A percentile compares a stretch with the other conserved stretches of the same genome.
These are phyloP conservation scores for Gastrophryne carolinensis DNA, from an alignment of 2,797 vertebrate genomes.

Conservation along the genomic window DNA sequence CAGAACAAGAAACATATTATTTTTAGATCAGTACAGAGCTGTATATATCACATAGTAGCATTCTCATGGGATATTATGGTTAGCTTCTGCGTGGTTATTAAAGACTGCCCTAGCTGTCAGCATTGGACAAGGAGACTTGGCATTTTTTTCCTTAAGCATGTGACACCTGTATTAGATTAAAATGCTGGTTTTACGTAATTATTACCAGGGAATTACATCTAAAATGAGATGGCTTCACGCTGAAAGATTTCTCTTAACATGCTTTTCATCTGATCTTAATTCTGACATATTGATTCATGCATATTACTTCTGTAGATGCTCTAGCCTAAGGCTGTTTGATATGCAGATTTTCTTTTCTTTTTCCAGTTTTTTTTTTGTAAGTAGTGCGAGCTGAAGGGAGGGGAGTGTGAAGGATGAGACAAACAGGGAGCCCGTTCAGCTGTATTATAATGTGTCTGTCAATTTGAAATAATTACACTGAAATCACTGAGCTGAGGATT, in stretches of 20 bases:
- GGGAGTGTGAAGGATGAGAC: constrained; percentile 26
- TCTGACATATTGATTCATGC: constrained; percentile 46
- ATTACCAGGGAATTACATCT: constrained; percentile 27
- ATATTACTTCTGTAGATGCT: constrained; percentile 47
- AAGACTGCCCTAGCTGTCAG: no score
- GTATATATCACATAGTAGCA: not conserved
- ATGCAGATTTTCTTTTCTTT: constrained; percentile 42
- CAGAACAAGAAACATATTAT: not conserved
- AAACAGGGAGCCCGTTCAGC: constrained; percentile 41
- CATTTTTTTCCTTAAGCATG: constrained; percentile 1
- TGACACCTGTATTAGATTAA: not conserved
- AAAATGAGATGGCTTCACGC: constrained; percentile 7
- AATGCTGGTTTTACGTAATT: constrained; percentile 17
- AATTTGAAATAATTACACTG: constrained; percentile 53
- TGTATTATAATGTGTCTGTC: constrained; percentile 53
- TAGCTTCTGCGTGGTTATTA: no score
- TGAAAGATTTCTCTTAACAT: constrained; percentile 31
- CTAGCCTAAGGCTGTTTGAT: constrained; percentile 50
- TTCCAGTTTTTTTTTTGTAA: constrained; percentile 36
- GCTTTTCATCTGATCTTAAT: constrained; percentile 44
- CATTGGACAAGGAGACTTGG: not conserved
- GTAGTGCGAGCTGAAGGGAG: not conserved
- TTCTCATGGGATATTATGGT: no score
- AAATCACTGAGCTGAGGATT: constrained; percentile 53
- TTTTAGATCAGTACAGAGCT: not conserved